These are phyloP conservation scores for Tragelaphus strepsiceros DNA, from an alignment of 2,113 vertebrate genomes.

Conservation along the genomic window DNA sequence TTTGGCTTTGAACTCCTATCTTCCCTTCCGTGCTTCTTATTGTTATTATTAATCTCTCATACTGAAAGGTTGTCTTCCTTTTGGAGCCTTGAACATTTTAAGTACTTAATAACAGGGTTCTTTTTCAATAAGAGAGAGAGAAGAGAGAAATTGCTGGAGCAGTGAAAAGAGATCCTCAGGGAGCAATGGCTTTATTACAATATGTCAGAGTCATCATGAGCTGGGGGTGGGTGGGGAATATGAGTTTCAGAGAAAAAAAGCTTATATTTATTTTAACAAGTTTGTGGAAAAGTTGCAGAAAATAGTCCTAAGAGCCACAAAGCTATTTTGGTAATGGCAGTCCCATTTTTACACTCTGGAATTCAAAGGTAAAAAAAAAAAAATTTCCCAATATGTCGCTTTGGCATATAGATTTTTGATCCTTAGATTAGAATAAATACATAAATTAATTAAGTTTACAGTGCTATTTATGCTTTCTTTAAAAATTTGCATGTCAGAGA, in stretches of 20 bases:
- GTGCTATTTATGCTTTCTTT: constrained; percentile 19
- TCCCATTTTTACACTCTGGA: neutral
- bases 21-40: constrained; percentile 56
- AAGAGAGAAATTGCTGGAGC: constrained; percentile 58
- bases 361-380: constrained; percentile 39
- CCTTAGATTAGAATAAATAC: constrained; percentile 42
- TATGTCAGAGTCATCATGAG: constrained; percentile 59
- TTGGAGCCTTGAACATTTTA: constrained; percentile 67
- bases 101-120: constrained; percentile 66
- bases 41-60: constrained; percentile 69
- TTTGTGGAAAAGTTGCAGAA: constrained; percentile 42
- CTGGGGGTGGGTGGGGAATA: constrained; percentile 28
- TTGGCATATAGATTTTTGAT: constrained; percentile 44
- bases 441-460: constrained; percentile 35
- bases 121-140: constrained; percentile 55
- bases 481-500: neutral
- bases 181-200: constrained; percentile 66
- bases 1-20: constrained; percentile 37
- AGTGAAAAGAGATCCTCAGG: constrained; percentile 41
- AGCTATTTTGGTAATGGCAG: constrained; percentile 30
- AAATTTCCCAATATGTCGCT: neutral
- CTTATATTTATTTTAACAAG: constrained; percentile 60
- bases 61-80: constrained; percentile 55
- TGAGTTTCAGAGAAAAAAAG: constrained; percentile 35
- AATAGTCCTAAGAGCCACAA: constrained; percentile 46